phyloP scores from a whole-genome alignment of 2,888 invertebrate genomes.

The Lutraria lutraria region DNA sequence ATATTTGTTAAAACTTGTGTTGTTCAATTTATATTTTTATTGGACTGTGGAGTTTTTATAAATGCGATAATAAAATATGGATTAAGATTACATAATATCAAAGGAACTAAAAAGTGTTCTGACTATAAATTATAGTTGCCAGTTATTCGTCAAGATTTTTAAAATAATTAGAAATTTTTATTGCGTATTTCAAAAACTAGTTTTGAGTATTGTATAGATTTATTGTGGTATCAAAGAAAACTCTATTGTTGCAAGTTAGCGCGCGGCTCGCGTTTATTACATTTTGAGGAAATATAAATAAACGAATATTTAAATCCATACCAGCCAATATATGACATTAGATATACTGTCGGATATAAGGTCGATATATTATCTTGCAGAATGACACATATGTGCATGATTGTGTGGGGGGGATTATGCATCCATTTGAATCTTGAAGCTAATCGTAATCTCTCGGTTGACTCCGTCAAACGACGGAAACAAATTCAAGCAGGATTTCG shows the following conservation, averaged over 20 bases:
- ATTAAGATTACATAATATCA: slow-evolving; percentile 61
- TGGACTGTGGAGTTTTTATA: slow-evolving; percentile 46
- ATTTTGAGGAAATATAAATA: slow-evolving; percentile 8
- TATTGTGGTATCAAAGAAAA: slow-evolving; percentile 60
- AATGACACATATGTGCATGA: slow-evolving; percentile 11
- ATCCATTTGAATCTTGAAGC: background rate
- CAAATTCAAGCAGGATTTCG: too few species aligned
- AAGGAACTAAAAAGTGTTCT: slow-evolving; percentile 55
- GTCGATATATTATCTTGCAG: background rate
- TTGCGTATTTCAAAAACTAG: slow-evolving; percentile 55
- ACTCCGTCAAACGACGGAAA: background rate
- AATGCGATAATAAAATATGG: slow-evolving; percentile 59
- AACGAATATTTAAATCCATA: background rate
- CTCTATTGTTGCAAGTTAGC: slow-evolving; percentile 41
- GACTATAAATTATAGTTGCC: slow-evolving; percentile 54
- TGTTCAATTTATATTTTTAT: slow-evolving; percentile 56
- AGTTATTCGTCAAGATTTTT: slow-evolving; percentile 43
- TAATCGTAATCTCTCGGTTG: background rate
- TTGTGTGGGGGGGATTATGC: background rate
- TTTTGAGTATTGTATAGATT: slow-evolving; percentile 54
- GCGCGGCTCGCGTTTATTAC: background rate
- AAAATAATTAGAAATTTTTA: slow-evolving; percentile 64
- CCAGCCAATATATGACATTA: background rate
- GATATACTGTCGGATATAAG: background rate
- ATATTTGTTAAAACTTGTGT: slow-evolving; percentile 59